Base-by-base conservation (phyloP, 2,888 invertebrate genomes). In the Lasioglossum morio region DNA sequence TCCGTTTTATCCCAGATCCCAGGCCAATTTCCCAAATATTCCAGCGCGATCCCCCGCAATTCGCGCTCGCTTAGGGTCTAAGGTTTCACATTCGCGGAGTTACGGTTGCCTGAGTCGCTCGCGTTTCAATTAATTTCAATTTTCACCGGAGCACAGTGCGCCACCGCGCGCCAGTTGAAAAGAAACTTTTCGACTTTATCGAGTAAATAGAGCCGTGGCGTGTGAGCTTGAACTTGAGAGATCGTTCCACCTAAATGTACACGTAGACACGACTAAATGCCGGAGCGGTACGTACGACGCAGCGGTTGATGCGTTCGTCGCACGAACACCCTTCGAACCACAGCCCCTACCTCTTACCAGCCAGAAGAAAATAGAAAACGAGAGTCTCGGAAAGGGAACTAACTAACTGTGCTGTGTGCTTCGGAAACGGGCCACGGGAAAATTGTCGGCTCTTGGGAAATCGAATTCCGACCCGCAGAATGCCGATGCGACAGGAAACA, bases 211-310 rank as follows among this genome's bases (percentile, higher is more conserved):
- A 80, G 76, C 78, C 77, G 83, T 87, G 86, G 82, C 89, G 89
- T 86, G 89, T 84, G 89, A 88, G 89, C 89, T 90, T 90, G 89
- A 90, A 90, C 89, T 90, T 89, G 89, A 88, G 82, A 87, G 53
- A 53, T 81, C 84, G 85, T 89, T 88, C 69, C 79, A 84, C 81
- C 84, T 87, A 81, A 88, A 89, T 82, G 83, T 84, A 70, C 77
- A 81, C 77, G 81, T 77, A 81, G 73, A 69, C 60, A 66, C 82
- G 81, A 66, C 80, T 82, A 79, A 80, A 79, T 89, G 86, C 82
- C 85, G 78, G 79, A 77, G 84, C 23, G 34, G 8, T 34, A 69
- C 70, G 77, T 83, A 81, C 40, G 78, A 60, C 79, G 75, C 77
- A 37, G 76, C 30, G 70, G 73, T 79, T 86, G 66, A 87, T 79